Base-by-base conservation (phyloP, 2,113 vertebrate genomes). In the Macquaria ambigua region DNA sequence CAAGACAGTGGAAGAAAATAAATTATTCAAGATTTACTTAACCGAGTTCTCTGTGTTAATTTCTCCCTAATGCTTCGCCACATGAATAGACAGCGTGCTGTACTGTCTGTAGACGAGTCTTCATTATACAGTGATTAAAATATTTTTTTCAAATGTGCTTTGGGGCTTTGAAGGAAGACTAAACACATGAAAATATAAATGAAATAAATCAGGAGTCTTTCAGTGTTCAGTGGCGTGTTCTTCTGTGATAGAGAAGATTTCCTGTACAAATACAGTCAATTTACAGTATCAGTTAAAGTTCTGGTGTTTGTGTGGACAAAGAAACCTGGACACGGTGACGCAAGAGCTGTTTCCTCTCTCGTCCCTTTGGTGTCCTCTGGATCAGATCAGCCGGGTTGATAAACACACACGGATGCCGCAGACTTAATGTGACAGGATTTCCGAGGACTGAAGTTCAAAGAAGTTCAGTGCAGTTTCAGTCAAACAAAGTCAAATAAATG, bases 21-120 rank as follows among this genome's bases (percentile, higher is more conserved):
- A 87, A 86, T 90, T 90, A 89, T 92, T 90, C 46, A 78, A 58
- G 9, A 70, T 80, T 56, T 74, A 83, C 64, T 77, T 7, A 43
- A 82, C n/a, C 8, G 5, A 61, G 52, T 64, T 89, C 28, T 86
- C 28, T 75, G 52, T 71, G 50, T 78, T 81, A 21, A 80, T 87
- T 87, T 83, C 31, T 55, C 48, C 34, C 39, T 6, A 3, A 21
- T 43, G 74, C 53, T 70, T 74, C 28, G 6, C 31, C 53, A 46
- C 74, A 73, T 66, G n/a, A 74, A 62, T 7, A 73, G 55, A 77
- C 58, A 25, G 63, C 28, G 41, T 18, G 18, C 55, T 21, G 11
- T 4, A 25, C 50, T 31, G 28, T 28, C 46, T 50, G 55, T 28
- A 53, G 25, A 75, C 43, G 16, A 23, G 8, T 31, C 64, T 18